phyloP scores from a whole-genome alignment of 2,797 vertebrate species.

The Hephaestus fuliginosus region DNA sequence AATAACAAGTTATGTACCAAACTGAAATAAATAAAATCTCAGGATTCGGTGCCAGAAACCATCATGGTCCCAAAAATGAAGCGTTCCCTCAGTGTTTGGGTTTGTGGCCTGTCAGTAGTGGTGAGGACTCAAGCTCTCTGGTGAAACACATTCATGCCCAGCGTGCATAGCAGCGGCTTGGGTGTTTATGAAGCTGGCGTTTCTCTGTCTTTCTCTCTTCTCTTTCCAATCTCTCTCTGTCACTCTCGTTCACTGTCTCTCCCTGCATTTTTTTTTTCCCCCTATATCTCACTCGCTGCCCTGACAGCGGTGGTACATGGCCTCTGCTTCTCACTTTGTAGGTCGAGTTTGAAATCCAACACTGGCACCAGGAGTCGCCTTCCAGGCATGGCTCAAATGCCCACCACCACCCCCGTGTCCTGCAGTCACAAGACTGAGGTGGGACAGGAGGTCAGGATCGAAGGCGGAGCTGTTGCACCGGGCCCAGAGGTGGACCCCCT shows the following conservation, averaged over 20 bases:
- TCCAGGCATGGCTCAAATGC: slow-evolving; percentile 71
- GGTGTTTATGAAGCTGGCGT: slow-evolving; percentile 58
- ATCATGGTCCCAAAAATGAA: slow-evolving; percentile 54
- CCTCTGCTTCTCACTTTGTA: slow-evolving; percentile 61
- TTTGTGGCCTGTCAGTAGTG: slow-evolving; percentile 72
- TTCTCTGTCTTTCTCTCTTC: slow-evolving; percentile 46
- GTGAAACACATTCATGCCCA: slow-evolving; percentile 61
- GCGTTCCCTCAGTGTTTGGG: slow-evolving; percentile 58
- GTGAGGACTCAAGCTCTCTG: slow-evolving; percentile 54
- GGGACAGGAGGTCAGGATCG: slow-evolving; percentile 50
- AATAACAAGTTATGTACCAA: slow-evolving; percentile 66
- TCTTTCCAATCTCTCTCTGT: slow-evolving; percentile 32
- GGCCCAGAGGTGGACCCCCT: slow-evolving; percentile 17
- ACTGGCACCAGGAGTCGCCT: slow-evolving; percentile 83
- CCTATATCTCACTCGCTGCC: slow-evolving; percentile 15
- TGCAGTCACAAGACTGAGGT: slow-evolving; percentile 74
- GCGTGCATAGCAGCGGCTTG: slow-evolving; percentile 42
- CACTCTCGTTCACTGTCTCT: slow-evolving; percentile 26
- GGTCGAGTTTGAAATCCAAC: slow-evolving; percentile 78
- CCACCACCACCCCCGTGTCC: slow-evolving; percentile 57
- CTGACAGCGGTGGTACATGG: slow-evolving; percentile 37
- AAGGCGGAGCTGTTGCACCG: slow-evolving; percentile 8
- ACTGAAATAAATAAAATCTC: slow-evolving; percentile 68
- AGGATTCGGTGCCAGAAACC: slow-evolving; percentile 61
- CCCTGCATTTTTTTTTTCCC: neutral